These are phyloP conservation scores for Tipula confusa DNA, from an alignment of 2,888 invertebrate genomes.

Conservation along the genomic window DNA sequence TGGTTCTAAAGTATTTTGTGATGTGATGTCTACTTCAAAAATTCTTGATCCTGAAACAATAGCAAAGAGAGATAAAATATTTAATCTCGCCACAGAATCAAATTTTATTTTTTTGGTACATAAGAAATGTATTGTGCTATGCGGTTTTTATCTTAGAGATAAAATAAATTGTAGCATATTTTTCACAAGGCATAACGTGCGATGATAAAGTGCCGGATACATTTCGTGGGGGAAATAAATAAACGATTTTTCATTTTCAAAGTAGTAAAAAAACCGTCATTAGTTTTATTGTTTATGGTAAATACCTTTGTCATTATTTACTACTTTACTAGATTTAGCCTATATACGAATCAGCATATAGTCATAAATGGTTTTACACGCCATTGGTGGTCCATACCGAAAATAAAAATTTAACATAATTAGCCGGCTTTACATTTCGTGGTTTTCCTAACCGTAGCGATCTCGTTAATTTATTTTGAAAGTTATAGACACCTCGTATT, in stretches of 20 bases:
- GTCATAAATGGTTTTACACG: no score
- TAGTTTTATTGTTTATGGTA: neutral
- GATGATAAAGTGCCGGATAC: neutral
- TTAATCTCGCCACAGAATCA: neutral
- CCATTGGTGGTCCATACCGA: no score
- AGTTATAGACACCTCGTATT: no score
- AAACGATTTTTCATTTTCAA: neutral
- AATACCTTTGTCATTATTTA: neutral
- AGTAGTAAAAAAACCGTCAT: neutral
- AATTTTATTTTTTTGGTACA: neutral
- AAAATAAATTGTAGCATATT: neutral
- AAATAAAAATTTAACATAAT: no score
- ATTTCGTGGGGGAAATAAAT: neutral
- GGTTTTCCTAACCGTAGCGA: no score
- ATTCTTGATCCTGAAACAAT: neutral
- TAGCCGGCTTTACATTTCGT: no score
- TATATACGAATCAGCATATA: no score
- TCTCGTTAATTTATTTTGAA: no score
- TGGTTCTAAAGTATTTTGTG: neutral
- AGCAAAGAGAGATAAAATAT: neutral
- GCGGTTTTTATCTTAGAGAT: neutral
- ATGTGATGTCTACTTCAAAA: neutral
- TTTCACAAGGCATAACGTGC: neutral
- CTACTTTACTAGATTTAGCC: no score
- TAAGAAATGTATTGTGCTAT: neutral